A percentile compares a stretch with the other conserved stretches of the same genome.
Conservation (phyloP, 1,140 invertebrate genomes). For the Cylas formicarius region DNA sequence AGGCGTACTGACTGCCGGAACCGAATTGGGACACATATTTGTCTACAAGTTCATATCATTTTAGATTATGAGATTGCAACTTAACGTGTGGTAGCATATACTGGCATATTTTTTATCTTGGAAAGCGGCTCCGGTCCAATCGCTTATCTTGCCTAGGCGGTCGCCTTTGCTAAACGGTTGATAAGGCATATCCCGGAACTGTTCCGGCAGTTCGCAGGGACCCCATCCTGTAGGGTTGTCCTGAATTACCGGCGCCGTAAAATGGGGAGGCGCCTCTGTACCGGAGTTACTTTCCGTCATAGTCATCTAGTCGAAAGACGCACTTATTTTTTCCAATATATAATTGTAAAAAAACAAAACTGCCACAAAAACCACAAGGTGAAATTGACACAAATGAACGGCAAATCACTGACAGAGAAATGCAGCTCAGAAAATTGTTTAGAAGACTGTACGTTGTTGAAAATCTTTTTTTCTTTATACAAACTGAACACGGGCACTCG, state of each 20-base stretch:
- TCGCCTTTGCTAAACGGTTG: slow-evolving; percentile 97
- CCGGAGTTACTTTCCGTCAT: slow-evolving; percentile 14
- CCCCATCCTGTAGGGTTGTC: slow-evolving; percentile 93
- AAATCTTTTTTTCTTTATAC: too few relatives aligned
- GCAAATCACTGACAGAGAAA: too few relatives aligned
- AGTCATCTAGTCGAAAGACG: slow-evolving; percentile 10
- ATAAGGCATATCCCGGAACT: slow-evolving; percentile 97
- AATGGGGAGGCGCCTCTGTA: slow-evolving; percentile 23
- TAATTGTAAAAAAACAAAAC: too few relatives aligned
- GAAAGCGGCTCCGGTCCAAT: slow-evolving; percentile 93
- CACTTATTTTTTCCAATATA: too few relatives aligned
- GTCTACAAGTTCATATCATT: slow-evolving; percentile 69
- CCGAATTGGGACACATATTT: slow-evolving; percentile 96
- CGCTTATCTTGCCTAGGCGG: slow-evolving; percentile 93
- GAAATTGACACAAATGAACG: too few relatives aligned
- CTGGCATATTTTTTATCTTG: slow-evolving; percentile 93
- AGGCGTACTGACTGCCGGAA: slow-evolving; percentile 89
- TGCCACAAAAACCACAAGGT: too few relatives aligned
- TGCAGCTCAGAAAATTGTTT: too few relatives aligned
- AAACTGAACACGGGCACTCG: too few relatives aligned
- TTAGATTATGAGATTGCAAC: too few relatives aligned
- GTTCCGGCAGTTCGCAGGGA: slow-evolving; percentile 86
- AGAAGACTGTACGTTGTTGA: too few relatives aligned
- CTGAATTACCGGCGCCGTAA: slow-evolving; percentile 61
- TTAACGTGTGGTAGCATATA: slow-evolving; percentile 48